Percentiles rank a stretch among this genome's conserved stretches.
Evolutionary conservation across 2,888 invertebrate genomes (phyloP).

Genomic region (Nyleta sp.): DNA sequence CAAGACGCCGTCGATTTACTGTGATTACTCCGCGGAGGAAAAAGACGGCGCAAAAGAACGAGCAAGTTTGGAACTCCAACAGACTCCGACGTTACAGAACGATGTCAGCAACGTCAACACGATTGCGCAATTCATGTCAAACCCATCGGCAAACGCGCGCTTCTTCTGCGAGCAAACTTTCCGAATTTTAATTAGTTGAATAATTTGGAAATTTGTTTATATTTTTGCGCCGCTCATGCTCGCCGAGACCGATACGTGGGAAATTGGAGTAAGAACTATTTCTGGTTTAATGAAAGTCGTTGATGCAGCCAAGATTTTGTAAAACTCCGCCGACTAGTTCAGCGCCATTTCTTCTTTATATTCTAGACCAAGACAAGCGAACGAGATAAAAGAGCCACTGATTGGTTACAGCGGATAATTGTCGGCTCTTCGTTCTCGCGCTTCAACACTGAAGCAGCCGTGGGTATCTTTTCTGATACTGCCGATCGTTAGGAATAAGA

Average conservation of each 20-base stretch:
- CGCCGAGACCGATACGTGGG: neutral
- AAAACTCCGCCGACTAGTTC: conserved; percentile 65
- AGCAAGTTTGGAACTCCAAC: conserved; percentile 56
- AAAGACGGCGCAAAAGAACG: conserved; percentile 57
- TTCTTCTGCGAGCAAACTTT: conserved; percentile 17
- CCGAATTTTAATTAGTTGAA: conserved; percentile 27
- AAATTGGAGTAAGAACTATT: conserved; percentile 47
- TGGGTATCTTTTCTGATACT: conserved; percentile 29
- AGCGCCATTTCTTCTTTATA: conserved; percentile 68
- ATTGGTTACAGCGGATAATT: conserved; percentile 76
- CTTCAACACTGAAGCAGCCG: conserved; percentile 22
- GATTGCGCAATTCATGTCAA: conserved; percentile 40
- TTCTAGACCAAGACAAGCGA: conserved; percentile 66
- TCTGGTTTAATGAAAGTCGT: conserved; percentile 74
- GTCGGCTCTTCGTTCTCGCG: conserved; percentile 67
- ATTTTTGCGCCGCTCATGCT: neutral
- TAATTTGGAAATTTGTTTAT: conserved; percentile 16
- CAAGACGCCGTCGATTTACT: conserved; percentile 74
- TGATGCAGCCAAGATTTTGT: conserved; percentile 73
- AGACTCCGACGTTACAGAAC: conserved; percentile 34
- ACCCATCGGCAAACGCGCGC: conserved; percentile 7
- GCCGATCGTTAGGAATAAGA: conserved; percentile 25
- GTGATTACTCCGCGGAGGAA: conserved; percentile 74
- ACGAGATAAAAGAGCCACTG: conserved; percentile 72
- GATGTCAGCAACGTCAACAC: conserved; percentile 47